Conservation (phyloP, 2,888 invertebrate species). For the Abrostola triplasia region DNA sequence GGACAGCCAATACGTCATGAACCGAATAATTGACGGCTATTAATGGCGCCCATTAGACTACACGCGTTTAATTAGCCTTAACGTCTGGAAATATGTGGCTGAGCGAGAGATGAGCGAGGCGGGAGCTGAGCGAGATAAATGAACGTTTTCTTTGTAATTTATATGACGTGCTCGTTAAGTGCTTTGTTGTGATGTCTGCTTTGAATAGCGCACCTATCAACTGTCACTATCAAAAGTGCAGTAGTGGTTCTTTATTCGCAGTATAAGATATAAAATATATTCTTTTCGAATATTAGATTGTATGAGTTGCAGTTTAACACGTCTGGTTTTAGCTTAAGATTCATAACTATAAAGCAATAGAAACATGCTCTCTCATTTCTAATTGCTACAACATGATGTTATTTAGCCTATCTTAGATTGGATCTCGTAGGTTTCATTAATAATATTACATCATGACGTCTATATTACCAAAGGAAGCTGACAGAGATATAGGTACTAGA, state of each 20-base stretch:
- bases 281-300: no score
- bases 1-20: conserved; percentile 29
- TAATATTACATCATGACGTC: background rate
- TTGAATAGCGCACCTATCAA: background rate
- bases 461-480: background rate
- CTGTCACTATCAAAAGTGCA: background rate
- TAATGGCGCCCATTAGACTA: conserved; percentile 29
- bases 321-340: no score
- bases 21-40: conserved; percentile 45
- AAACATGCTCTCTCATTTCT: no score
- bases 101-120: conserved; percentile 3
- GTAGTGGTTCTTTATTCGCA: background rate
- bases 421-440: no score
- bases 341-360: no score
- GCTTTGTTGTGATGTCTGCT: background rate
- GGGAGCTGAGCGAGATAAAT: background rate
- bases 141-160: background rate
- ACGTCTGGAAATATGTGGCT: conserved; percentile 1
- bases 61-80: conserved; percentile 19
- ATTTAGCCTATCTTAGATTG: no score
- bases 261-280: no score
- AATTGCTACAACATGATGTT: no score
- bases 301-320: no score
- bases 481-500: background rate
- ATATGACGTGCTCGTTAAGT: background rate